Conservation (phyloP, 2,113 vertebrate genomes). For the Hypomesus transpacificus region DNA sequence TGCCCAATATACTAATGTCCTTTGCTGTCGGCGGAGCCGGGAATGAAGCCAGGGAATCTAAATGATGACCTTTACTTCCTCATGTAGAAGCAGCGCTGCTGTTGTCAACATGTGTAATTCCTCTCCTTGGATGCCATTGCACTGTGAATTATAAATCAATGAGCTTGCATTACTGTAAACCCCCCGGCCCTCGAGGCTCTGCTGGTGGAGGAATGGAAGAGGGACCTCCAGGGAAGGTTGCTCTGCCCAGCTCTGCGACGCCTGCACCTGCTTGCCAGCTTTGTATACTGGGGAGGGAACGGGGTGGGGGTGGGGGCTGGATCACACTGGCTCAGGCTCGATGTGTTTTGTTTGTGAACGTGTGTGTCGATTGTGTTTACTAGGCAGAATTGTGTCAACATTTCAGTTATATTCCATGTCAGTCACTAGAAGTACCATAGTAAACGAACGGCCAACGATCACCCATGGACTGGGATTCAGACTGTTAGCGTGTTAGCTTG, state of each 20-base stretch:
- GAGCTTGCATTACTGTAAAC: slow-evolving; percentile 57
- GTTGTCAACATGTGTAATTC: slow-evolving; percentile 66
- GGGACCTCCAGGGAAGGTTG: slow-evolving; percentile 32
- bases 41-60: slow-evolving; percentile 55
- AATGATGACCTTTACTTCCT: slow-evolving; percentile 66
- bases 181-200: slow-evolving; percentile 43
- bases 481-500: too few relatives aligned
- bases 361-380: slow-evolving; percentile 5
- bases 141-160: slow-evolving; percentile 68
- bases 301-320: slow-evolving; percentile 31
- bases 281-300: slow-evolving; percentile 29
- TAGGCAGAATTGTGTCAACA: too few relatives aligned
- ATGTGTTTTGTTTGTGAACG: slow-evolving; percentile 14
- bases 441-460: too few relatives aligned
- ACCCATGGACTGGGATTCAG: too few relatives aligned
- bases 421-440: too few relatives aligned
- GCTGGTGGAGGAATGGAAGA: slow-evolving; percentile 40
- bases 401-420: too few relatives aligned
- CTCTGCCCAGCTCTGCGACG: slow-evolving; percentile 40
- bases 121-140: slow-evolving; percentile 39
- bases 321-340: slow-evolving; percentile 29
- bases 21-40: slow-evolving; percentile 25
- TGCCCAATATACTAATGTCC: slow-evolving; percentile 13
- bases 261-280: slow-evolving; percentile 45
- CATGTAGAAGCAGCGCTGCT: slow-evolving; percentile 38